Percentiles rank a stretch among this genome's conserved stretches.
These are phyloP conservation scores for Hoplostethus atlanticus DNA, from an alignment of 2,797 vertebrate species.

Conservation along the genomic window DNA sequence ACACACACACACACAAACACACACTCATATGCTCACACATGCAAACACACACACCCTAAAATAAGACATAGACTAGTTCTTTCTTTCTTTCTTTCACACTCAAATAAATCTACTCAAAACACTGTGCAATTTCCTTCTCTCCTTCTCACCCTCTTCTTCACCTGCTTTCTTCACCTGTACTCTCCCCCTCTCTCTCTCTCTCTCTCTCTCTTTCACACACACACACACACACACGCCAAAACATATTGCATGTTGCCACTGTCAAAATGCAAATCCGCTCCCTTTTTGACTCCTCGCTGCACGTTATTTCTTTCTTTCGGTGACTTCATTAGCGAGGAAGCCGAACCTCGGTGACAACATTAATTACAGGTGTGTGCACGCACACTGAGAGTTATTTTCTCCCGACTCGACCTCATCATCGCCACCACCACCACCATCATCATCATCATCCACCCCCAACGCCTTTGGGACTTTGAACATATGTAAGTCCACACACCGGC, in stretches of 20 bases:
- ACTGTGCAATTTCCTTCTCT: constrained; percentile 14
- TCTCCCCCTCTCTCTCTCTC: background rate
- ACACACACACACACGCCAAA: constrained; percentile 53
- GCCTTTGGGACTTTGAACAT: constrained; percentile 41
- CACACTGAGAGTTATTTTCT: constrained; percentile 68
- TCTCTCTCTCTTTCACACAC: background rate
- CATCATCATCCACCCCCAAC: constrained; percentile 33
- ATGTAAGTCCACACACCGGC: constrained; percentile 47
- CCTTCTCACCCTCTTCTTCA: background rate
- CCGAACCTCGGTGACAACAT: constrained; percentile 69
- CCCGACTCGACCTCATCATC: constrained; percentile 61
- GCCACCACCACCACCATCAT: constrained; percentile 62
- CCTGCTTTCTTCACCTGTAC: background rate
- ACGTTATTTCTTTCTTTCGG: constrained; percentile 10
- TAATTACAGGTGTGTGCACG: constrained; percentile 73
- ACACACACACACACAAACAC: background rate
- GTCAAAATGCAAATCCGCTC: constrained; percentile 69
- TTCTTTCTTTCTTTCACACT: background rate
- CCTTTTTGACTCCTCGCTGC: constrained; percentile 30
- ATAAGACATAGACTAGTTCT: background rate
- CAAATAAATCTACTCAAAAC: background rate
- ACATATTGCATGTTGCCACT: constrained; percentile 58
- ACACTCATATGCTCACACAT: no score
- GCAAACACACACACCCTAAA: constrained; percentile 6
- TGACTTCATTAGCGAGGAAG: constrained; percentile 73